Evolutionary conservation across 2,113 vertebrate species (phyloP), one percentile per base, ranked within the genome.

Genomic region (Coptodon rendalli): DNA sequence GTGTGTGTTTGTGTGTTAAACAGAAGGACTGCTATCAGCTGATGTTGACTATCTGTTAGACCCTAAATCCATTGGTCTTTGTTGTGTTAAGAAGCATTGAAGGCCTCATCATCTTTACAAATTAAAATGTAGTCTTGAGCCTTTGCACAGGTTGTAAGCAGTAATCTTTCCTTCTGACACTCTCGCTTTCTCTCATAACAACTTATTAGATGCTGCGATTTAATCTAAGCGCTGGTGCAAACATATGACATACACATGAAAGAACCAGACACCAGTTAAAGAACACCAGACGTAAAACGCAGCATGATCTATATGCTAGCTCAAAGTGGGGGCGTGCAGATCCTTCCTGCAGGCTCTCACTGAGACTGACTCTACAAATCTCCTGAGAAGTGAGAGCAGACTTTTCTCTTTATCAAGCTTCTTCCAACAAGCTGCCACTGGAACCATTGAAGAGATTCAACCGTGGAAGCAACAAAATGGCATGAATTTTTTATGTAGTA

Each of bases 401-500:
- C 85, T 85, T 38, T 53, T 81, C 59, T 89, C 87, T 90, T 91
- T 83, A 92, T 94, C 86, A 85, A 68, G 34, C 79, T 40, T 84
- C 71, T 87, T 84, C 88, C 38, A 86, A 84, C n/a, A 87, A 82
- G 80, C 66, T 14, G 4, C 78, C 43, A 81, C 48, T 19, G 7
- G 43, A 86, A 82, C 83, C 50, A 63, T 57, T 48, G 87, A 84
- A 83, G 87, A 88, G 59, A 85, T 86, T 93, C 82, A 88, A 79
- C 57, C 7, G 6, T 87, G 54, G 83, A 91, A 78, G 86, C 76
- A 89, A 86, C 86, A 93, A 84, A 89, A 89, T 48, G 71, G 19
- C 85, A 92, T 91, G 71, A 79, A 84, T 94, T 80, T 89, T 88
- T 92, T 22, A 92, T 92, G 82, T 61, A 14, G 76, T 79, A 56